phyloP scores from a whole-genome alignment of 2,113 vertebrate species.

The Salvator merianae region DNA sequence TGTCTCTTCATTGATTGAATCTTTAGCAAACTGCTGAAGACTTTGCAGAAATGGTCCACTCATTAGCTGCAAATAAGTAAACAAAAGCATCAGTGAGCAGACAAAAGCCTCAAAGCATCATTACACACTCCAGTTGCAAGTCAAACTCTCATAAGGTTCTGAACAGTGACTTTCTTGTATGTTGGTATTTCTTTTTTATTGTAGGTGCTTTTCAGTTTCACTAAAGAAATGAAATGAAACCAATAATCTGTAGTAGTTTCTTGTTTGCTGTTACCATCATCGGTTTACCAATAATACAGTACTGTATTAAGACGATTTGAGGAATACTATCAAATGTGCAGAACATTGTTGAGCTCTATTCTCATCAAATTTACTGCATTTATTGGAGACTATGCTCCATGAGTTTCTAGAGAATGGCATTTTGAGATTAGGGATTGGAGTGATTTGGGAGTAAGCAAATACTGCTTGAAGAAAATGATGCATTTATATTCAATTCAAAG shows the following conservation, averaged over 20 bases:
- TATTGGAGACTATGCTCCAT: background rate
- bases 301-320: background rate
- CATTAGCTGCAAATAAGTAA: constrained; percentile 78
- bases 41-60: constrained; percentile 78
- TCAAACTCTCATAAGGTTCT: background rate
- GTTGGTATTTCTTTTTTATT: background rate
- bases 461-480: background rate
- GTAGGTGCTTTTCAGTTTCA: background rate
- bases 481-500: background rate
- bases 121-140: background rate
- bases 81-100: background rate
- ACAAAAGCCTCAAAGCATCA: background rate
- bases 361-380: background rate
- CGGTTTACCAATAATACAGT: background rate
- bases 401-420: background rate
- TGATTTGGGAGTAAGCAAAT: too few relatives aligned
- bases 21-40: constrained; percentile 80
- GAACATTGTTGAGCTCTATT: background rate
- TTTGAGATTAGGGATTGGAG: too few relatives aligned
- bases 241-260: background rate
- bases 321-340: background rate
- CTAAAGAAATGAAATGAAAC: background rate
- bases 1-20: constrained; percentile 79
- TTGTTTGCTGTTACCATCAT: background rate
- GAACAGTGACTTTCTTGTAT: background rate